A percentile compares a stretch with the other conserved stretches of the same genome.
Evolutionary conservation across 2,888 invertebrate genomes (phyloP).

Genomic region (Lysandra bellargus): DNA sequence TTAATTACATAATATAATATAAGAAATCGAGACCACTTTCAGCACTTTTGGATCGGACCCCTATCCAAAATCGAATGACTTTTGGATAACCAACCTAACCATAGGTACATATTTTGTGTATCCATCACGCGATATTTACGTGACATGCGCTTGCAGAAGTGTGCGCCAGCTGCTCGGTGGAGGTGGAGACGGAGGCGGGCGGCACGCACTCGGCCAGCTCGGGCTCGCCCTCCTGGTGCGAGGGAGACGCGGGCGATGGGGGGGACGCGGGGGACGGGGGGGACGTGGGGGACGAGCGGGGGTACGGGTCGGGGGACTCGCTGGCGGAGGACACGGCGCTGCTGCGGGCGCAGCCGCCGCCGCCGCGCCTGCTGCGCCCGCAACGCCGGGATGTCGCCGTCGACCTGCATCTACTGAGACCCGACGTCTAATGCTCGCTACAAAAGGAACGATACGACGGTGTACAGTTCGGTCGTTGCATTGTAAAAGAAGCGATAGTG

Average conservation of each 20-base stretch:
- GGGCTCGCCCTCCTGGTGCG: slow-evolving; percentile 78
- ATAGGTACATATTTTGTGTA: neutral
- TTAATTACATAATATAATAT: no score
- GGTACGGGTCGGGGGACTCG: slow-evolving; percentile 78
- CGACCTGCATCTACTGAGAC: slow-evolving; percentile 71
- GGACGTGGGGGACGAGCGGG: slow-evolving; percentile 71
- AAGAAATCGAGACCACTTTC: neutral
- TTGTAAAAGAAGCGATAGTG: neutral
- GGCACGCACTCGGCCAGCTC: slow-evolving; percentile 66
- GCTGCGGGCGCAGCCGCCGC: slow-evolving; percentile 56
- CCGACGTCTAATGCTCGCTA: slow-evolving; percentile 58
- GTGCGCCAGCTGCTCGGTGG: slow-evolving; percentile 72
- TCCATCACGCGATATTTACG: neutral
- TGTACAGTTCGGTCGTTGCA: neutral
- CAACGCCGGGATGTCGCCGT: slow-evolving; percentile 72
- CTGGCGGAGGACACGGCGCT: slow-evolving; percentile 74
- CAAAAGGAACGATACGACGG: neutral
- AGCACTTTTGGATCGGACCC: neutral
- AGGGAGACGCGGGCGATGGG: slow-evolving; percentile 77
- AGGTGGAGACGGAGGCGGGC: slow-evolving; percentile 68
- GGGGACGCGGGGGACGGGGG: slow-evolving; percentile 78
- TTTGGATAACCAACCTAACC: neutral
- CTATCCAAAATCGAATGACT: neutral
- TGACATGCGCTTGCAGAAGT: slow-evolving; percentile 60
- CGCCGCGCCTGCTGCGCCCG: slow-evolving; percentile 57